These are phyloP conservation scores for Drosophila monieri DNA, from an alignment of 2,888 invertebrate species.

Conservation along the genomic window DNA sequence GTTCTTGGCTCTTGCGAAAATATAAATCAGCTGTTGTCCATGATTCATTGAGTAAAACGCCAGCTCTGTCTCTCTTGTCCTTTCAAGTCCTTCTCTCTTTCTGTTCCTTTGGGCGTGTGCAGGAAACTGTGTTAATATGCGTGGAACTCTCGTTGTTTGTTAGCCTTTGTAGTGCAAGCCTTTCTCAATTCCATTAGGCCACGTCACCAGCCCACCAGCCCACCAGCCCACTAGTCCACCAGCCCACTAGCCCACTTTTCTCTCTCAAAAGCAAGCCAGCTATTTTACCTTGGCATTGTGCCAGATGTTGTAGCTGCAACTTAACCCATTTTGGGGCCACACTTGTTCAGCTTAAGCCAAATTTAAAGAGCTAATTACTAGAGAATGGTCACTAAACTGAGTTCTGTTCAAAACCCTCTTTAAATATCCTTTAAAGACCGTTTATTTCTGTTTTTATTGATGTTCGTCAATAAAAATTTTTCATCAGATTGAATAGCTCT, in stretches of 20 bases:
- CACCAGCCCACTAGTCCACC: background rate
- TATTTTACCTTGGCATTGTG: slow-evolving; percentile 57
- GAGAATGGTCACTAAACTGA: background rate
- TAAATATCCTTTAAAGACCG: no score
- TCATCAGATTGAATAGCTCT: no score
- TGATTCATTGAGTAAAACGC: slow-evolving; percentile 77
- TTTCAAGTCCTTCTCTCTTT: slow-evolving; percentile 7
- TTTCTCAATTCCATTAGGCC: slow-evolving; percentile 70
- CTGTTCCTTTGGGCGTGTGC: slow-evolving; percentile 13
- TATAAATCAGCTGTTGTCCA: slow-evolving; percentile 80
- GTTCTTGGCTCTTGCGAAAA: slow-evolving; percentile 57
- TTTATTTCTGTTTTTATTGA: no score
- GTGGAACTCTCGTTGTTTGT: slow-evolving; percentile 59
- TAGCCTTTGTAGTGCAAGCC: slow-evolving; percentile 48
- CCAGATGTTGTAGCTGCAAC: slow-evolving; percentile 56
- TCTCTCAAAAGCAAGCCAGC: slow-evolving; percentile 10
- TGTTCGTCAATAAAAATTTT: no score
- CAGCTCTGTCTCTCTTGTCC: slow-evolving; percentile 20
- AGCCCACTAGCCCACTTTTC: slow-evolving; percentile 1
- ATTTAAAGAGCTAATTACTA: background rate
- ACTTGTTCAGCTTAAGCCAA: background rate
- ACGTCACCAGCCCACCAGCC: slow-evolving; percentile 30
- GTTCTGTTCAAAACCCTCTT: no score
- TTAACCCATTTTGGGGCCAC: slow-evolving; percentile 30
- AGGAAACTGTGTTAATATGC: slow-evolving; percentile 48